Conservation (phyloP, 2,888 invertebrate genomes). For the Quadroppia sp. region DNA sequence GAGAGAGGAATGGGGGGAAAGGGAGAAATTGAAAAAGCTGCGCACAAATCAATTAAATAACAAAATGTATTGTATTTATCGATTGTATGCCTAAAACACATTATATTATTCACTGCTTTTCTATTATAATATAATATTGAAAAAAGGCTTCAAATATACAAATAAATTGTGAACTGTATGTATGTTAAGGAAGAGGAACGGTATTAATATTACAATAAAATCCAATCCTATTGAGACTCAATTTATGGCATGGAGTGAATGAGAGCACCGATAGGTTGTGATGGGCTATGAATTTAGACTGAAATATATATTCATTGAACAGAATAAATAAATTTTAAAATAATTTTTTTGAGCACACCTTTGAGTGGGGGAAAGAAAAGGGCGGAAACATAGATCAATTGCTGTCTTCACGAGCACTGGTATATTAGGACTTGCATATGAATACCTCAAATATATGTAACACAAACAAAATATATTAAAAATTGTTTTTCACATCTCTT, state of each 20-base stretch:
- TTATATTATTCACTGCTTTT: slow-evolving; percentile 1
- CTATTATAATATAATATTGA: neutral
- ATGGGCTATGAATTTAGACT: neutral
- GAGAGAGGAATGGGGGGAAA: neutral
- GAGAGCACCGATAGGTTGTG: neutral
- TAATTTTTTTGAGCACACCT: slow-evolving; percentile 7
- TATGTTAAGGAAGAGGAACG: neutral
- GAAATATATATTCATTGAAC: neutral
- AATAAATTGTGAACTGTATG: neutral
- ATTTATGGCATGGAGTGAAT: neutral
- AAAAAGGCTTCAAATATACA: too few species aligned
- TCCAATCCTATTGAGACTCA: too few species aligned
- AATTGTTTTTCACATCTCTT: neutral
- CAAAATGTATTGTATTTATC: slow-evolving; percentile 23
- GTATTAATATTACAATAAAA: neutral
- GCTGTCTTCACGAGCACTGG: neutral
- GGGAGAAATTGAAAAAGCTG: slow-evolving; percentile 3
- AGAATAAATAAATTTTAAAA: neutral
- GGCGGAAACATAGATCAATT: neutral
- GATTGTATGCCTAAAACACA: slow-evolving; percentile 12
- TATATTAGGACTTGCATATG: neutral
- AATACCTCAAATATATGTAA: neutral
- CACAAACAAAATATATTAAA: neutral
- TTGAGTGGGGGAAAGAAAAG: neutral
- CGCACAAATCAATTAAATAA: slow-evolving; percentile 28